Conservation (phyloP, 2,113 vertebrate genomes). For the Phylloscopus trochilus region DNA sequence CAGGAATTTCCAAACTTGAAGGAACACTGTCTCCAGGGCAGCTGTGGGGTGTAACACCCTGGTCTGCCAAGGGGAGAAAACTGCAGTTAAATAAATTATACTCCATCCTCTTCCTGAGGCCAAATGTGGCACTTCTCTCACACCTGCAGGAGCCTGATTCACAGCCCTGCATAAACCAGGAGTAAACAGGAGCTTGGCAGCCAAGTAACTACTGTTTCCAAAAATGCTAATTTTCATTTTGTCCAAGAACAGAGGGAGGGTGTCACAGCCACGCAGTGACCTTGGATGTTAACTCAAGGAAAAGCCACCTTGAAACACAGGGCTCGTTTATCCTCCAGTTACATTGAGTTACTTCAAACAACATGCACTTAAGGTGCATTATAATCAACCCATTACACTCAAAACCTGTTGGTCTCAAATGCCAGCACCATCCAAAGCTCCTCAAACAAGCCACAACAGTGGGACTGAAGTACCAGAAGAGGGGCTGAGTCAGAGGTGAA, state of each 20-base stretch:
- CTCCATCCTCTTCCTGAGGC: neutral
- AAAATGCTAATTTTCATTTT: neutral
- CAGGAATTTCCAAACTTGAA: neutral
- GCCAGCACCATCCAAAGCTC: neutral
- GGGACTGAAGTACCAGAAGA: neutral
- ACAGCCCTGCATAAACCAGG: neutral
- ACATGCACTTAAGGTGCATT: neutral
- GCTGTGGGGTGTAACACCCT: neutral
- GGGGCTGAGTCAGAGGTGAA: neutral
- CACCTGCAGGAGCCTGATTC: neutral
- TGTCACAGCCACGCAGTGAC: neutral
- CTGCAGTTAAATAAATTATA: neutral
- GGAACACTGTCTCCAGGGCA: neutral
- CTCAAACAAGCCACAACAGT: rapidly evolving
- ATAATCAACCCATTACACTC: neutral
- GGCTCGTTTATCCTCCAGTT: rapidly evolving
- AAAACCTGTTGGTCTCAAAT: neutral
- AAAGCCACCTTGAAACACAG: neutral
- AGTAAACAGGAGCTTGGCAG: neutral
- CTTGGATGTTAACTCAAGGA: neutral
- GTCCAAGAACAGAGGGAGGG: neutral
- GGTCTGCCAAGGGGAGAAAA: neutral
- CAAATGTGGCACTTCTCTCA: neutral
- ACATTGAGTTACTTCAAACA: rapidly evolving
- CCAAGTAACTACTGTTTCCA: neutral